Base-by-base conservation (phyloP, 2,888 invertebrate species). In the Drosophila ezoana region DNA sequence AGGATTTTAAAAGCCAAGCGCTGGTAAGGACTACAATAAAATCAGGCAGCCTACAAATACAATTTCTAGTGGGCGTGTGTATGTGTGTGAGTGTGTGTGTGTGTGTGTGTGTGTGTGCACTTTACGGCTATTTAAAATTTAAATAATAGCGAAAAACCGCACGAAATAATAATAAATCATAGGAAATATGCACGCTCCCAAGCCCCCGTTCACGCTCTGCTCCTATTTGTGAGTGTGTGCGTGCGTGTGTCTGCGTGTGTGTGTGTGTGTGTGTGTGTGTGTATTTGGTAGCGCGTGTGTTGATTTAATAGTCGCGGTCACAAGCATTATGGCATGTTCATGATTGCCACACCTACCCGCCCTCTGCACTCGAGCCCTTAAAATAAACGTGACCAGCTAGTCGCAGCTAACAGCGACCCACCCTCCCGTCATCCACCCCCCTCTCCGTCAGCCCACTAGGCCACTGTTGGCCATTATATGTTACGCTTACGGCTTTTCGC, bases 91-190 rank as follows among this genome's bases (percentile, higher is more conserved):
- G 28, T 35, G 40, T 66, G 52, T 44, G 53, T 43, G 37, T 35
- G 41, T 53, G 52, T 38, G 61, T 62, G 66, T 48, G 28, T 61
- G 44, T 66, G 62, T 64, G 56, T 62, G 72, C 77, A 80, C 88
- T 87, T 86, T 86, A 65, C 83, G 78, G 89, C 85, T 88, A 85
- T 85, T 88, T 85, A 88, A 85, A 85, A 85, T 85, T 85, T 85
- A 85, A 85, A 85, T 85, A 85, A 85, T 83, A 88, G 89, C 86
- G 54, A 84, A 82, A 86, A 83, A 79, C 87, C 87, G 74, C 83
- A 87, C 87, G 83, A 87, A 84, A 84, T 87, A 84, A 84, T 85
- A 85, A 84, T 87, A 84, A 84, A 84, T 84, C 83, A 84, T 84
- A 76, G 76, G 63, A 87, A 85, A 84, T 76, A 79, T 72, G 71